A percentile compares a stretch with the other conserved stretches of the same genome.
phyloP scores from a whole-genome alignment of 2,797 vertebrate genomes.

The Parambassis ranga region DNA sequence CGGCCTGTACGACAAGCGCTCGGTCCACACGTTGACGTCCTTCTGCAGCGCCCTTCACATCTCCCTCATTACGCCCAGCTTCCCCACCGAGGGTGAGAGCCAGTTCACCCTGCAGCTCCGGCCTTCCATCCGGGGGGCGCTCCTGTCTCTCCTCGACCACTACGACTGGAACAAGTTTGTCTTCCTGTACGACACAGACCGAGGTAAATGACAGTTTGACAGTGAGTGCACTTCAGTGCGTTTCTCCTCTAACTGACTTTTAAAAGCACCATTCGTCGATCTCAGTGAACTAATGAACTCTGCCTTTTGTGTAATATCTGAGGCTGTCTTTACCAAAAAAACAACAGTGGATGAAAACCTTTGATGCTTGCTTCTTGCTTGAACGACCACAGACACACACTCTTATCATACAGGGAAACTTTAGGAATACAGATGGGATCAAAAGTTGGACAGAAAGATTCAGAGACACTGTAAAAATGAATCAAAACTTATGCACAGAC shows the following conservation, averaged over 20 bases:
- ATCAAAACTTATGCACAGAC: too few relatives aligned
- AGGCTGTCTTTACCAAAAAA: background rate
- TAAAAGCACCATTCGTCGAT: background rate
- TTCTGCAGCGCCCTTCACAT: constrained; percentile 98
- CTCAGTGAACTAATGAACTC: background rate
- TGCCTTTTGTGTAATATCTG: background rate
- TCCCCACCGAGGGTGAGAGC: constrained; percentile 94
- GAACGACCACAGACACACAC: background rate
- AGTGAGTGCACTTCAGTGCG: background rate
- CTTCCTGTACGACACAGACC: constrained; percentile 94
- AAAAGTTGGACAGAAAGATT: background rate
- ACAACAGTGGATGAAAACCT: background rate
- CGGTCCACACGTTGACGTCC: constrained; percentile 94
- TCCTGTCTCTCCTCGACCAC: constrained; percentile 91
- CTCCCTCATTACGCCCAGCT: constrained; percentile 95
- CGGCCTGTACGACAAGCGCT: constrained; percentile 96
- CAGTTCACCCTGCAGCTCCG: constrained; percentile 94
- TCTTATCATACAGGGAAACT: background rate
- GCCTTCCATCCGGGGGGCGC: constrained; percentile 89
- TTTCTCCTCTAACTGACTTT: background rate
- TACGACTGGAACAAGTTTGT: constrained; percentile 96
- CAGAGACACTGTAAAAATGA: background rate
- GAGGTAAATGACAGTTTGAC: constrained; percentile 80
- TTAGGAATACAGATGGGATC: background rate
- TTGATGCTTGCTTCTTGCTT: background rate